A percentile compares a stretch with the other conserved stretches of the same genome.
phyloP scores from a whole-genome alignment of 2,888 invertebrate genomes.

The Therioaphis trifolii region DNA sequence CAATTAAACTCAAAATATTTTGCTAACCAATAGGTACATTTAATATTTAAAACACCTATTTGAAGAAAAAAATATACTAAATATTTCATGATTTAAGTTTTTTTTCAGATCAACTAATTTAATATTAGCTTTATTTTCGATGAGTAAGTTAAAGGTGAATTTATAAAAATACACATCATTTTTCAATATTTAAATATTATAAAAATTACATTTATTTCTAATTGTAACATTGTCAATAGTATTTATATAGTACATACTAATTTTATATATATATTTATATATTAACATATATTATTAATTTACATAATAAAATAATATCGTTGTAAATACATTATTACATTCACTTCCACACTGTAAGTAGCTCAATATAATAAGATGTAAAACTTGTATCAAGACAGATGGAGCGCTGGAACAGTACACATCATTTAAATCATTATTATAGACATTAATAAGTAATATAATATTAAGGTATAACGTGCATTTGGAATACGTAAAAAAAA shows the following conservation, averaged over 20 bases:
- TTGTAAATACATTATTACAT: slow-evolving; percentile 38
- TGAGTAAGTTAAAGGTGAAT: no score
- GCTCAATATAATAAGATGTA: slow-evolving; percentile 22
- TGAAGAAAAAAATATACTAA: no score
- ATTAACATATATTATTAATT: slow-evolving; percentile 52
- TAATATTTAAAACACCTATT: no score
- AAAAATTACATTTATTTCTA: slow-evolving; percentile 63
- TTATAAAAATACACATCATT: not conserved
- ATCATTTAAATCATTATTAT: slow-evolving; percentile 10
- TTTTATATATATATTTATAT: slow-evolving; percentile 43
- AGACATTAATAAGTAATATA: slow-evolving; percentile 31
- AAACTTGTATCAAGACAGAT: slow-evolving; percentile 2
- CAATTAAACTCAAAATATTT: no score
- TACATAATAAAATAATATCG: slow-evolving; percentile 56
- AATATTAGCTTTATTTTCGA: no score
- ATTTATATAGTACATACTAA: slow-evolving; percentile 52
- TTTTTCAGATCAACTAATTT: no score
- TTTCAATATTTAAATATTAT: slow-evolving; percentile 49
- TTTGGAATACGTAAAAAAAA: slow-evolving; percentile 35
- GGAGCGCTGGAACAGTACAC: slow-evolving; percentile 38
- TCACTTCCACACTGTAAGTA: slow-evolving; percentile 4
- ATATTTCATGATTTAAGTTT: no score
- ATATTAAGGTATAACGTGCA: slow-evolving; percentile 53
- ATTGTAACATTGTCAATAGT: slow-evolving; percentile 60
- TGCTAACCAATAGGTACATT: no score